These are phyloP conservation scores for Brachirus orientalis DNA, from an alignment of 2,113 vertebrate species.

Conservation along the genomic window DNA sequence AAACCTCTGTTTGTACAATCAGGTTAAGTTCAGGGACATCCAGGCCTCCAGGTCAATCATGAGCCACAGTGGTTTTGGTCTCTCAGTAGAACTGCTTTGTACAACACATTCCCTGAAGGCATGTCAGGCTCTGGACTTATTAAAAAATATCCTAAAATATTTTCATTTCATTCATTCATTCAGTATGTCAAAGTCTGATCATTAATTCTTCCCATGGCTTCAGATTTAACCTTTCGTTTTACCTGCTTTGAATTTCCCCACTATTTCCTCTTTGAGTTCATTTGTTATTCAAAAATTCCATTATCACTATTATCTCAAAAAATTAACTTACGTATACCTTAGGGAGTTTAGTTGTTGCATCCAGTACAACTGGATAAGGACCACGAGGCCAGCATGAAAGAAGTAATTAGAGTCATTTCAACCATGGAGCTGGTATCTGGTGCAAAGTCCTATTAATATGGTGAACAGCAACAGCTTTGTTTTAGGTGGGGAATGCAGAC, in stretches of 20 bases:
- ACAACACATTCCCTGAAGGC: constrained; percentile 4
- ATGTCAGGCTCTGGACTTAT: constrained; percentile 2
- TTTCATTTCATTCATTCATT: no score
- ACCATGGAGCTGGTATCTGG: constrained; percentile 65
- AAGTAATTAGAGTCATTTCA: constrained; percentile 63
- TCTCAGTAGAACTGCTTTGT: constrained; percentile 20
- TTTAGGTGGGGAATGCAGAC: constrained; percentile 65
- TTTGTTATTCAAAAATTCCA: constrained; percentile 59
- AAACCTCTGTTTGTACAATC: no score
- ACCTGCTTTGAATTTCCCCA: constrained; percentile 55
- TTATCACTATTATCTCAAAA: constrained; percentile 46
- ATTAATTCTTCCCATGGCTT: constrained; percentile 6
- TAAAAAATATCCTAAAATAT: constrained; percentile 8
- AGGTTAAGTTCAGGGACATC: background rate
- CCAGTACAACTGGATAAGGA: constrained; percentile 51
- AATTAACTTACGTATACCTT: background rate
- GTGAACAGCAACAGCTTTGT: constrained; percentile 73
- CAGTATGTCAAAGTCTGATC: constrained; percentile 8
- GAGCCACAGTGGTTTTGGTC: constrained; percentile 6
- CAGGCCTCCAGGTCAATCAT: constrained; percentile 8
- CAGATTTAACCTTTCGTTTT: constrained; percentile 22
- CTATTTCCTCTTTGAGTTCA: constrained; percentile 32
- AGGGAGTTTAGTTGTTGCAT: constrained; percentile 50
- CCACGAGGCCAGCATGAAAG: constrained; percentile 57
- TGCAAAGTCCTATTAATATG: constrained; percentile 66